Evolutionary conservation across 1,140 invertebrate genomes (phyloP), one percentile per base, ranked within the genome.

Genomic region (Chlorops oryzae): DNA sequence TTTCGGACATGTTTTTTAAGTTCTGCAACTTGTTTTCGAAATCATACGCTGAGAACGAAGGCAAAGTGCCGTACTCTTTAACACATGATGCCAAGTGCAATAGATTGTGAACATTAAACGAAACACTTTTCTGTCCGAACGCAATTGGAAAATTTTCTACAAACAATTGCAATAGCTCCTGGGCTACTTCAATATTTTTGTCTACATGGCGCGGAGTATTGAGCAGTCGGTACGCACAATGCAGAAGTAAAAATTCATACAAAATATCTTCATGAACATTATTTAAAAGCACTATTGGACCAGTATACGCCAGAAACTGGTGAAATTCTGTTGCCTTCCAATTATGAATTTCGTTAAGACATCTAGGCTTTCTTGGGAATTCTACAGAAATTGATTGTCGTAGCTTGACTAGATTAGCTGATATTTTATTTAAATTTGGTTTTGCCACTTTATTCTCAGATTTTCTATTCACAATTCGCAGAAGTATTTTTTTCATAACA

Each of bases 21-120:
- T 37, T 47, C n/a, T 47, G 45, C 28, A 47, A n/a, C 17, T 35
- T 47, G 17, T 47, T 47, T 47, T 47, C 28, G 9, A 47, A 47
- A 10, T 47, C 32, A 13, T 47, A 43, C 17, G 45, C 45, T 5
- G 45, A 47, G 38, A 47, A 47, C 10, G 45, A 35, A 21, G 32
- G 12, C 9, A 35, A 34, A 1, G 10, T 2, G n/a, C 45, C 45
- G 17, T 47, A 47, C 15, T 25, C 9, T 12, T 43, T 25, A 7
- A 25, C 41, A 17, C 41, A 43, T 13, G 41, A 12, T 35, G n/a
- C n/a, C n/a, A n/a, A n/a, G n/a, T n/a, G n/a, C n/a, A n/a, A n/a
- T n/a, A n/a, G n/a, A n/a, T n/a, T n/a, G n/a, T n/a, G n/a, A n/a
- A n/a, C n/a, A n/a, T n/a, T n/a, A 35, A 47, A 35, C 23, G 45